Evolutionary conservation across 2,888 invertebrate species (phyloP).

Genomic region (Disparrhopalites patrizii): DNA sequence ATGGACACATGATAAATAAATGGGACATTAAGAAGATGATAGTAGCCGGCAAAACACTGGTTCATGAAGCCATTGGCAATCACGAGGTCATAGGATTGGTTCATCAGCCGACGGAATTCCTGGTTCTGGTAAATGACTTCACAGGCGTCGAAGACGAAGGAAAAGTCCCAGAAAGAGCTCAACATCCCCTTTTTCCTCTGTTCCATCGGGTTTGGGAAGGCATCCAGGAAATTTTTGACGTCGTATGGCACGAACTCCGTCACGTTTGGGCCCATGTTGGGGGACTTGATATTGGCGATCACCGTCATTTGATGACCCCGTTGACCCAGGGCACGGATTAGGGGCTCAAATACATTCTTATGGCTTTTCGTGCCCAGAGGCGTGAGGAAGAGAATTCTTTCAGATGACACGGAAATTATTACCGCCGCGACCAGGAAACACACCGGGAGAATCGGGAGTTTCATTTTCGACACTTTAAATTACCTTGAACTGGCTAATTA

Average conservation of each 20-base stretch:
- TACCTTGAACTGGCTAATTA: too few species aligned
- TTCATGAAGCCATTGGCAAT: constrained; percentile 33
- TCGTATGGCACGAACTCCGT: constrained; percentile 16
- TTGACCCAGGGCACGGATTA: constrained; percentile 20
- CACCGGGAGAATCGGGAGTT: too few species aligned
- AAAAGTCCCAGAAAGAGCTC: background rate
- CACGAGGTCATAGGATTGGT: constrained; percentile 27
- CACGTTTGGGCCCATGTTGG: constrained; percentile 17
- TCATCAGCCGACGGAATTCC: constrained; percentile 20
- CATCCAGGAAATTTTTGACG: background rate
- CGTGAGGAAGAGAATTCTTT: constrained; percentile 21
- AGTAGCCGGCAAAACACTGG: constrained; percentile 24
- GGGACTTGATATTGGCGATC: constrained; percentile 9
- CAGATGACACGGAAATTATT: constrained; percentile 31
- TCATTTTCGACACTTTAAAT: too few species aligned
- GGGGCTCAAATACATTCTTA: constrained; percentile 29
- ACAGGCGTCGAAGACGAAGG: background rate
- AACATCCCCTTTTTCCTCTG: constrained; percentile 16
- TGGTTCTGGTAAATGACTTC: constrained; percentile 6
- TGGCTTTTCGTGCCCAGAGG: constrained; percentile 26
- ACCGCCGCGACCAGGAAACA: too few species aligned
- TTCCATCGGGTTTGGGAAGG: constrained; percentile 18
- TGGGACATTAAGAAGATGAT: constrained; percentile 25
- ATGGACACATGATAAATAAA: constrained; percentile 27
- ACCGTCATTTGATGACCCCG: constrained; percentile 27